Evolutionary conservation across 1,140 invertebrate species (phyloP), one percentile per base, ranked within the genome.

Genomic region (Papilio glaucus): DNA sequence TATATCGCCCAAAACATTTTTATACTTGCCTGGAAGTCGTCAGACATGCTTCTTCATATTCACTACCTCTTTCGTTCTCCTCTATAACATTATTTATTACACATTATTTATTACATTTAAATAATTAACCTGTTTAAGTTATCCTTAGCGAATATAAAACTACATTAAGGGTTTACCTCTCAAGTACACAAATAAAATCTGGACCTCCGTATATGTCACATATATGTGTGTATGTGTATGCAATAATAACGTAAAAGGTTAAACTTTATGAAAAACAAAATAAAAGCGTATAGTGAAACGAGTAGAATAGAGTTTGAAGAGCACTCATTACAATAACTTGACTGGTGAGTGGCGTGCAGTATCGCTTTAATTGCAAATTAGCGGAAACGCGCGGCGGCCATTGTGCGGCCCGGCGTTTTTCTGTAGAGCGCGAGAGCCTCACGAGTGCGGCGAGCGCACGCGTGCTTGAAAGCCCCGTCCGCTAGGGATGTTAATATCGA

Each of bases 291-390:
- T 37, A 62, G 37, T 18, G 60, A 26, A 62, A 29, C 18, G 15
- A 41, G 18, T 65, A 21, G 13, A 42, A 38, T 63, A 39, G 37
- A 42, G 41, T 29, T 37, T 26, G 18, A 68, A 68, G 41, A n/a
- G 41, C 13, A 29, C 65, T 68, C 41, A 29, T 68, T 68, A 29
- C 65, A 29, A 68, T 45, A 45, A 45, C 41, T 33, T 18, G 8
- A 65, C n/a, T 41, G 3, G 37, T 12, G 37, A 68, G 65, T 45
- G 65, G 10, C 39, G 39, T 45, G 39, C 24, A n/a, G 65, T 68
- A 29, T 68, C 24, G 65, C 65, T 68, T 68, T 68, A 68, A 45
- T 45, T 45, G 65, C 65, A 68, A 68, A 68, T 68, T 68, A 68
- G 57, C 21, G 57, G 57, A 29, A 61, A 61, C 57, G 57, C 57